phyloP scores from a whole-genome alignment of 2,888 invertebrate genomes.

The Trachelus troglodyta region DNA sequence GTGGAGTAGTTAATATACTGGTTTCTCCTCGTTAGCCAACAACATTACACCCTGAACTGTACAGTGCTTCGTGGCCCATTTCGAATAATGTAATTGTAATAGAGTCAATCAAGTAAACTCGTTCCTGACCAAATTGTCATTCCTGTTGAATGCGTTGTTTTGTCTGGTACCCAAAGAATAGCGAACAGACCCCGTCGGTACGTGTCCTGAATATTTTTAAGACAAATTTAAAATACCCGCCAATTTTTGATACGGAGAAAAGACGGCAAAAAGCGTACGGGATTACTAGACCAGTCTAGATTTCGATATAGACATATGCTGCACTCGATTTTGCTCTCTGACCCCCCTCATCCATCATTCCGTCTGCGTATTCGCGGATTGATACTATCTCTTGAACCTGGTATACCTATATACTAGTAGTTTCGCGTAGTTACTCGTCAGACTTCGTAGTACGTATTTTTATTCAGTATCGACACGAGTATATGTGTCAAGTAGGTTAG shows the following conservation, averaged over 20 bases:
- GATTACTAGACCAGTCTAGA: not conserved
- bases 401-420: not conserved
- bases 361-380: not conserved
- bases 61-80: not conserved
- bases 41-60: slow-evolving; percentile 3
- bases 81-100: slow-evolving; percentile 38
- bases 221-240: not conserved
- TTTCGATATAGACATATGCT: not conserved
- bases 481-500: not conserved
- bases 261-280: not conserved
- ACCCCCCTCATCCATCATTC: not conserved
- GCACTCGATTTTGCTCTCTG: not conserved
- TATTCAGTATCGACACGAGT: not conserved
- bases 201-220: not conserved
- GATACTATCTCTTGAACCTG: not conserved
- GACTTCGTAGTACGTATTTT: not conserved
- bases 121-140: not conserved
- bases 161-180: not conserved
- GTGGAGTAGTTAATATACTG: slow-evolving; percentile 55
- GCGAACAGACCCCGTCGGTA: not conserved
- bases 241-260: not conserved
- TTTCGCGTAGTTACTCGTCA: not conserved
- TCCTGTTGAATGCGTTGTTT: not conserved
- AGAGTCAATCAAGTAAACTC: slow-evolving; percentile 22
- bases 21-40: slow-evolving; percentile 53